Evolutionary conservation across 1,140 invertebrate species (phyloP).

Genomic region (Sminthurinus signatus): DNA sequence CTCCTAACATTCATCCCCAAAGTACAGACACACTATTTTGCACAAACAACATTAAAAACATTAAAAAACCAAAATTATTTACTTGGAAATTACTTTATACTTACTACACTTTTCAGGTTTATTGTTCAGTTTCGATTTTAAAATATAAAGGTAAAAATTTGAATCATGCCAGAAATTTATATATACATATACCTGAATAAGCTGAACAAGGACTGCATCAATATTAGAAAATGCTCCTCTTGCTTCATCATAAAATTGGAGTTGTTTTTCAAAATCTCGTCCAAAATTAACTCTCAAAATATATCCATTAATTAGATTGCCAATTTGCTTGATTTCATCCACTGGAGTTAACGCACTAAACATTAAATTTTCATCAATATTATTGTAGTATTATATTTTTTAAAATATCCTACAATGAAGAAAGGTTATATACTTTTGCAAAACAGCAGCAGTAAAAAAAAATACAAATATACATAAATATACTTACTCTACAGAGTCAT

Average conservation of each 20-base stretch:
- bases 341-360: conserved; percentile 80
- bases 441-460: not conserved
- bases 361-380: conserved; percentile 22
- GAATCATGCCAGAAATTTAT: too few species aligned
- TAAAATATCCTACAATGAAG: too few species aligned
- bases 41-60: too few species aligned
- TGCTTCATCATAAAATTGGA: conserved; percentile 89
- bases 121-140: too few species aligned
- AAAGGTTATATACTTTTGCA: conserved; percentile 5
- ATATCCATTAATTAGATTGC: conserved; percentile 71
- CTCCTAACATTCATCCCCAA: conserved; percentile 65
- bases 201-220: conserved; percentile 71
- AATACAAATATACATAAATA: conserved; percentile 13
- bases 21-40: conserved; percentile 71
- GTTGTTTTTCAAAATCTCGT: conserved; percentile 78
- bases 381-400: too few species aligned
- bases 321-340: conserved; percentile 82
- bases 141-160: too few species aligned
- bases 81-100: too few species aligned
- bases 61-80: too few species aligned
- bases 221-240: conserved; percentile 81
- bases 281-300: conserved; percentile 73
- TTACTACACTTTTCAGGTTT: too few species aligned
- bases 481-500: conserved; percentile 83
- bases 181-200: conserved; percentile 82